These are phyloP conservation scores for Goniozus legneri DNA, from an alignment of 1,140 invertebrate species.

Conservation along the genomic window DNA sequence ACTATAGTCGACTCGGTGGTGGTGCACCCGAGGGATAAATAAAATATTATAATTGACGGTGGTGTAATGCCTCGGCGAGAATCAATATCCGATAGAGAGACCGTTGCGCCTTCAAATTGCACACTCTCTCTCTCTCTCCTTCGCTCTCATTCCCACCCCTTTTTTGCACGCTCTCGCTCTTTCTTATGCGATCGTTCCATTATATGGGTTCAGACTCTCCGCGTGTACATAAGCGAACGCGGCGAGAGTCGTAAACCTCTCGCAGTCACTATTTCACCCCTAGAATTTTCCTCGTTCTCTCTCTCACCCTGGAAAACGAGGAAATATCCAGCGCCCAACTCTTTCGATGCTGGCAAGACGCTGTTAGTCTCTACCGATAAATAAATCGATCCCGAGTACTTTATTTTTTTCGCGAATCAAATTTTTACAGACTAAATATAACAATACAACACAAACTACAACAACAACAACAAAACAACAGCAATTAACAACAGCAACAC, in stretches of 20 bases:
- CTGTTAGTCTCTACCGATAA: too few species aligned
- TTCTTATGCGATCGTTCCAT: neutral
- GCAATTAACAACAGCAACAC: too few species aligned
- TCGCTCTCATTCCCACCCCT: neutral
- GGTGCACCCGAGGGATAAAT: slow-evolving; percentile 21
- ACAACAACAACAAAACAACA: too few species aligned
- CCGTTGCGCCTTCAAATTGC: slow-evolving; percentile 10
- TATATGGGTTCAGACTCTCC: too few species aligned
- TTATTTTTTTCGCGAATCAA: too few species aligned
- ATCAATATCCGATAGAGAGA: slow-evolving; percentile 19
- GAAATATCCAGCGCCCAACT: too few species aligned
- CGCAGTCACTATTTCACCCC: slow-evolving; percentile 8
- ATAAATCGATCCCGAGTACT: too few species aligned
- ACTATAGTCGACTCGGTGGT: slow-evolving; percentile 12
- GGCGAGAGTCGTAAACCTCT: slow-evolving; percentile 3
- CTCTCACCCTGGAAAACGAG: slow-evolving; percentile 3
- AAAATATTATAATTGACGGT: slow-evolving; percentile 28
- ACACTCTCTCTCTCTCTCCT: too few species aligned
- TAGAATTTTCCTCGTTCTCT: too few species aligned
- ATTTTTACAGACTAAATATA: too few species aligned
- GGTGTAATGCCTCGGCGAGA: slow-evolving; percentile 9
- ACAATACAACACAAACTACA: too few species aligned
- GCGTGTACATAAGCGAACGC: neutral
- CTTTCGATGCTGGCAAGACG: too few species aligned
- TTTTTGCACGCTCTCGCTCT: neutral